Base-by-base conservation (phyloP, 2,797 vertebrate genomes). In the Propithecus perrieri region DNA sequence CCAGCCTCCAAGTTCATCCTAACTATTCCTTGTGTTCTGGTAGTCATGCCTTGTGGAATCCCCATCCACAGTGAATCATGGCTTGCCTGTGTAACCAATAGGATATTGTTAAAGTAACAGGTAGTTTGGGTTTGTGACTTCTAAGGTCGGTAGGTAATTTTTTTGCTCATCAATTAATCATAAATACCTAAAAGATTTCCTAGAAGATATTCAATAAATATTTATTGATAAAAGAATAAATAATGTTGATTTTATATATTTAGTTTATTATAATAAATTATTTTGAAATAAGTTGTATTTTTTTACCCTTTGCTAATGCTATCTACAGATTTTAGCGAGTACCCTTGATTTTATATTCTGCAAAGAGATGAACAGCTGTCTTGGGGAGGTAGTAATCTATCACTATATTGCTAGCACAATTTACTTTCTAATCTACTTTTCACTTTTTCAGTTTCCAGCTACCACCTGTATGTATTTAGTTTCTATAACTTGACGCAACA, bases 201-300 rank as follows among this genome's bases (percentile, higher is more conserved):
- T 61, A 59, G 18, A 26, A 92, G 55, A 57, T 55, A 65, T 65
- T 65, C 11, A 59, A 46, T 55, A 53, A 35, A 71, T 80, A 74
- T 26, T 90, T 81, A 83, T 53, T 74, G n/a, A 67, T 71, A 74
- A 80, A 80, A 89, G 9, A 83, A 83, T 74, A 61, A 76, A 76
- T 33, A 38, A 28, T 35, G 6, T 65, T 69, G 11, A 83, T 17
- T 59, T 76, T 72, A 67, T 33, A 10, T 28, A 30, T 74, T 92
- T 65, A 38, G 10, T 43, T 71, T 7, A 93, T 53, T 74, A 20
- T 46, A 48, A 53, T 85, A 83, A 79, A 74, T 41, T 87, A 91
- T 78, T 74, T 87, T 80, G 63, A 79, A 69, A 87, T 41, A 95
- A 83, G 30, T 86, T 89, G 14, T 92, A 53, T 87, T 79, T 53